Conservation (phyloP, 2,113 vertebrate genomes). For the Odocoileus virginianus region DNA sequence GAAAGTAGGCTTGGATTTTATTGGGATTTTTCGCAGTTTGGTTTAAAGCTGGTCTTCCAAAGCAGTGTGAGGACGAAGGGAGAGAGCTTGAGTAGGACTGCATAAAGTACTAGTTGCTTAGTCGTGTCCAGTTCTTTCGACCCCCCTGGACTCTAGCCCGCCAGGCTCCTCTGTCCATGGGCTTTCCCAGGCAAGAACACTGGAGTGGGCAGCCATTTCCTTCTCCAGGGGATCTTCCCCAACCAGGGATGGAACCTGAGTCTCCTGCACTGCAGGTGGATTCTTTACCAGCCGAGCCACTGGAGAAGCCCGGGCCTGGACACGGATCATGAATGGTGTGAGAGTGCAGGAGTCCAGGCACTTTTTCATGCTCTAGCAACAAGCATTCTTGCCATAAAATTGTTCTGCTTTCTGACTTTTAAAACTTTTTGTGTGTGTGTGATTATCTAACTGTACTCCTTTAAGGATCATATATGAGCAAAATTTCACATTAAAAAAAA, state of each 20-base stretch:
- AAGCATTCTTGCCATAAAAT: background rate
- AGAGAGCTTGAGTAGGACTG: background rate
- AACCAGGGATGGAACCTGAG: background rate
- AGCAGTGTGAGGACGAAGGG: background rate
- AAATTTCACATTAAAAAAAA: background rate
- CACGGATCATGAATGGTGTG: background rate
- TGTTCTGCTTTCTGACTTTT: background rate
- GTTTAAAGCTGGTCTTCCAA: background rate
- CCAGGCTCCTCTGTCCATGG: background rate
- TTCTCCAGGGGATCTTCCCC: background rate
- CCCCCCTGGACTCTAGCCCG: background rate
- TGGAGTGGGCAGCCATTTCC: background rate
- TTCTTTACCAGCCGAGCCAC: background rate
- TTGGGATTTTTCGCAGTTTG: background rate
- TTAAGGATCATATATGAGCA: background rate
- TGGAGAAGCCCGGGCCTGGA: background rate
- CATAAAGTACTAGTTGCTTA: background rate
- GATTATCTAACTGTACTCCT: background rate
- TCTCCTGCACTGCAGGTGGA: background rate
- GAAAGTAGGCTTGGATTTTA: background rate
- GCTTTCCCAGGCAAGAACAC: background rate
- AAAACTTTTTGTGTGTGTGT: background rate
- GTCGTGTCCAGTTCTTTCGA: rapidly evolving
- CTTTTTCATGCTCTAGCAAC: background rate
- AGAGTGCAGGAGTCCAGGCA: background rate